Percentiles rank a stretch among this genome's conserved stretches.
Conservation (phyloP, 2,797 vertebrate species). For the Scomberomorus guttatus region DNA sequence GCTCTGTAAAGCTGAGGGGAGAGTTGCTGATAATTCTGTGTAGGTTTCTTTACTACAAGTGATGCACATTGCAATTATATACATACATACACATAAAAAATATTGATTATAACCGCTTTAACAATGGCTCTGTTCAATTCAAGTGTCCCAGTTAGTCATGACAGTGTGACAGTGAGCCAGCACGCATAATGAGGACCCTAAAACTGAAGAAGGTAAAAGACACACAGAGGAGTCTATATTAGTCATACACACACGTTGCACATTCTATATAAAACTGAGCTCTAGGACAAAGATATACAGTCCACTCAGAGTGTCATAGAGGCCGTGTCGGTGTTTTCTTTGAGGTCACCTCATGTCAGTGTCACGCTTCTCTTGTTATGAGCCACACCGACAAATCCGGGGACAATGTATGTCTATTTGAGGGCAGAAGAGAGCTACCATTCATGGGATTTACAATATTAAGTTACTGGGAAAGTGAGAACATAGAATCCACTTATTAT, state of each 20-base stretch:
- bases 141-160: too few relatives aligned
- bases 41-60: too few relatives aligned
- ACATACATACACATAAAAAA: too few relatives aligned
- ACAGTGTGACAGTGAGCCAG: too few relatives aligned
- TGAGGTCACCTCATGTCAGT: constrained; percentile 32
- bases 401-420: constrained; percentile 52
- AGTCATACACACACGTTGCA: neutral
- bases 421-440: constrained; percentile 29
- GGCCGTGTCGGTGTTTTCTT: constrained; percentile 16
- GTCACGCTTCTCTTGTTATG: constrained; percentile 66
- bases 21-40: too few relatives aligned
- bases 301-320: constrained; percentile 3
- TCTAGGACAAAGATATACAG: constrained; percentile 2
- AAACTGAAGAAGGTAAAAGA: too few relatives aligned
- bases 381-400: constrained; percentile 31
- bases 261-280: neutral
- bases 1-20: too few relatives aligned
- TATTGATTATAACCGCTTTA: too few relatives aligned
- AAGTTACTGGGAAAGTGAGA: constrained; percentile 59
- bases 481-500: constrained; percentile 46
- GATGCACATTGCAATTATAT: too few relatives aligned
- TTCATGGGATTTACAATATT: constrained; percentile 60
- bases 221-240: neutral
- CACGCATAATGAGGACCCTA: too few relatives aligned
- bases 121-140: too few relatives aligned